A percentile compares a stretch with the other conserved stretches of the same genome.
Evolutionary conservation across 2,888 invertebrate genomes (phyloP).

Genomic region (Drosophila neutralis): DNA sequence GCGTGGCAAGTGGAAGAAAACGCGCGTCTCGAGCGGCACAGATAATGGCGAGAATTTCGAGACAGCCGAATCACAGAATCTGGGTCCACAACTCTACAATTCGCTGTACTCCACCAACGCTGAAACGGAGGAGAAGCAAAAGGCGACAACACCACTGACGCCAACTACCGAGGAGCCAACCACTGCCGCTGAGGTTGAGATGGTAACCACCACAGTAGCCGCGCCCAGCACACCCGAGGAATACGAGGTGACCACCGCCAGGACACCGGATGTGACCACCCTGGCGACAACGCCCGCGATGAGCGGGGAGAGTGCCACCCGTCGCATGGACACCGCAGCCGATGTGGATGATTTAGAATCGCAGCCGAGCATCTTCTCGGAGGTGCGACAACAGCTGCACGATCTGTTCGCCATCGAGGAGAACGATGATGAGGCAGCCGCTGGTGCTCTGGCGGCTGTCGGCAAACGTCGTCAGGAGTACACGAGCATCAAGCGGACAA

Average conservation of each 20-base stretch:
- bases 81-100: slow-evolving; percentile 86
- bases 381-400: slow-evolving; percentile 83
- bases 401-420: slow-evolving; percentile 83
- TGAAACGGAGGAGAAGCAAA: slow-evolving; percentile 61
- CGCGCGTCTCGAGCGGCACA: slow-evolving; percentile 84
- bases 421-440: slow-evolving; percentile 76
- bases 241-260: slow-evolving; percentile 65
- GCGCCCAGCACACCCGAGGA: slow-evolving; percentile 72
- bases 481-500: slow-evolving; percentile 81
- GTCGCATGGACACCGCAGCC: slow-evolving; percentile 74
- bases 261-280: slow-evolving; percentile 57
- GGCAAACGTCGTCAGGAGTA: slow-evolving; percentile 83
- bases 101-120: slow-evolving; percentile 84
- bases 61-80: slow-evolving; percentile 92
- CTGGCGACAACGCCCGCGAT: slow-evolving; percentile 59
- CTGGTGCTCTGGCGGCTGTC: slow-evolving; percentile 73
- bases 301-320: slow-evolving; percentile 77
- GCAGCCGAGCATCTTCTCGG: slow-evolving; percentile 84
- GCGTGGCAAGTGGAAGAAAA: slow-evolving; percentile 91
- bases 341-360: slow-evolving; percentile 82
- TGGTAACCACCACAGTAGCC: slow-evolving; percentile 83
- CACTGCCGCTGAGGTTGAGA: slow-evolving; percentile 20
- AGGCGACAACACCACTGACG: slow-evolving; percentile 64
- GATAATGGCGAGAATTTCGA: slow-evolving; percentile 89
- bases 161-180: slow-evolving; percentile 48